A percentile compares a stretch with the other conserved stretches of the same genome.
These are phyloP conservation scores for Salvelinus alpinus DNA, from an alignment of 2,113 vertebrate species.

Conservation along the genomic window DNA sequence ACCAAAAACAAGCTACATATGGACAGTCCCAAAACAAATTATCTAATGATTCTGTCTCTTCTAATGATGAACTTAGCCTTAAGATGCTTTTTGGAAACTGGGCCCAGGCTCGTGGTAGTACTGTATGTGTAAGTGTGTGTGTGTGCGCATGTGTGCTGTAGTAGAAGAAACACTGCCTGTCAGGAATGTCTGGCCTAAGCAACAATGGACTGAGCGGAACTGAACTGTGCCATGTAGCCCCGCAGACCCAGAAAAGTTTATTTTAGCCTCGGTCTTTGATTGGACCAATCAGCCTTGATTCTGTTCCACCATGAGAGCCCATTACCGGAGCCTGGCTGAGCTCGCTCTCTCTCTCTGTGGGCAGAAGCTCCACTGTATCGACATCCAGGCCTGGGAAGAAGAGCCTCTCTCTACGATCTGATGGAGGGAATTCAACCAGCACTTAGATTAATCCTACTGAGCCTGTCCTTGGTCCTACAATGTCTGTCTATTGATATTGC, in stretches of 20 bases:
- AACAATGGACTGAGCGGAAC: neutral
- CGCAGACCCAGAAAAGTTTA: neutral
- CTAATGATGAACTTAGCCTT: too few relatives aligned
- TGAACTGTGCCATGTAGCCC: neutral
- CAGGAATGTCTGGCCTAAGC: neutral
- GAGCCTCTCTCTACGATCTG: neutral
- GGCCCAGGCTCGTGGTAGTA: too few relatives aligned
- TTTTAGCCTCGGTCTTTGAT: constrained; percentile 16
- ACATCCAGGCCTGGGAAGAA: constrained; percentile 1
- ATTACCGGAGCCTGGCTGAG: neutral
- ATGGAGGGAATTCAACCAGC: neutral
- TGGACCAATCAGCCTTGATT: neutral
- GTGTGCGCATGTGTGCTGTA: constrained; percentile 13
- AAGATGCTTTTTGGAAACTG: too few relatives aligned
- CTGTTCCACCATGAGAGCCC: neutral
- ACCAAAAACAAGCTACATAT: too few relatives aligned
- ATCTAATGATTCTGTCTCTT: too few relatives aligned
- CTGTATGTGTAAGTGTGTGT: constrained; percentile 19
- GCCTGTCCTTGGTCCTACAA: neutral
- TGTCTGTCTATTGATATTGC: neutral
- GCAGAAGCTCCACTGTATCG: neutral
- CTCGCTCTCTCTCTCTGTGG: too few relatives aligned
- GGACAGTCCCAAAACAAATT: too few relatives aligned
- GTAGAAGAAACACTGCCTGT: neutral
- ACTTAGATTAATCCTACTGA: neutral